Evolutionary conservation across 2,113 vertebrate genomes (phyloP), one percentile per base, ranked within the genome.

Genomic region (Acanthochromis polyacanthus): DNA sequence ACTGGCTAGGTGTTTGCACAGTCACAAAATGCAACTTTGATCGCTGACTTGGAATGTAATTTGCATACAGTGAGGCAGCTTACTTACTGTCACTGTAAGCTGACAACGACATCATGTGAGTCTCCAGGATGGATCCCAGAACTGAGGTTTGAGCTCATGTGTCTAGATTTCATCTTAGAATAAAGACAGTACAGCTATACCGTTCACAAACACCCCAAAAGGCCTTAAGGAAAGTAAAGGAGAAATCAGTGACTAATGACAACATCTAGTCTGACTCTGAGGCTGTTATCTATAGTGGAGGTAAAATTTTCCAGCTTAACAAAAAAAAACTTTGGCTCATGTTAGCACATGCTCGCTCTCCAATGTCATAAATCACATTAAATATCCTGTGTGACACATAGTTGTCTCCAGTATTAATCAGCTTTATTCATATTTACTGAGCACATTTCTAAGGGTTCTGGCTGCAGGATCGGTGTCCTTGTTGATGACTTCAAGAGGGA

Each of bases 391-490:
- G 38, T 77, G 75, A 79, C 71, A 65, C 51, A 20, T 23, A 73
- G 50, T 74, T 68, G 53, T 81, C 78, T 76, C 51, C 60, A 74
- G 4, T 43, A 82, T 88, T 68, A 83, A 88, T 89, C 79, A 74
- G 48, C 69, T 75, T 88, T 81, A 78, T 79, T 64, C 62, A 63
- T 72, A 84, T 88, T 89, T 63, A 90, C 75, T 46, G 77, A 86
- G 90, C 87, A 81, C 78, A 84, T 90, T 92, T 78, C 67, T 69
- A 81, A 81, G 73, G 43, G 74, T 32, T 64, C 66, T 78, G 81
- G 86, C 81, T 81, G 66, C 17, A 36, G 55, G 50, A 76, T 45
- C 25, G 50, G 68, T 30, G 63, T 63, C 61, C 56, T 72, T 69
- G 78, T 75, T 80, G 78, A 88, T 75, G 75, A 61, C 78, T 61